Percentiles rank a stretch among this genome's conserved stretches.
phyloP scores from a whole-genome alignment of 2,888 invertebrate species.

The Prenolepis imparis region DNA sequence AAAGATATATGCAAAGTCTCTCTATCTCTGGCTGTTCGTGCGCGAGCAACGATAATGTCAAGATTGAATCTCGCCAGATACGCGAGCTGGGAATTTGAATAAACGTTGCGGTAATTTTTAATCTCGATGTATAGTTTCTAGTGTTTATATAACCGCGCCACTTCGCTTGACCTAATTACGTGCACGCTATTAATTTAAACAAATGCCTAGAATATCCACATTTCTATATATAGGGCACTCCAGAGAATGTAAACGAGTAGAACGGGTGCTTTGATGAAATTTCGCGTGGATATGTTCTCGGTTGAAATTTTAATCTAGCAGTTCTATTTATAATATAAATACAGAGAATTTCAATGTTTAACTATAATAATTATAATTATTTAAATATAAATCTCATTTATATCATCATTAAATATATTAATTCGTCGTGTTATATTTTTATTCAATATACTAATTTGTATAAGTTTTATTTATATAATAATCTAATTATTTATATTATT shows the following conservation, averaged over 20 bases:
- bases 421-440: no score
- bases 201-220: not conserved
- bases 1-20: not conserved
- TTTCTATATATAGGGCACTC: not conserved
- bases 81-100: not conserved
- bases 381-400: not conserved
- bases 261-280: not conserved
- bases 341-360: not conserved
- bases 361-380: not conserved
- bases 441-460: no score
- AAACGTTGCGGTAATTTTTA: constrained; percentile 9
- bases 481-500: no score
- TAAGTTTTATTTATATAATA: no score
- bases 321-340: not conserved
- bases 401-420: not conserved
- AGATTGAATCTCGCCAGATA: not conserved
- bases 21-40: not conserved
- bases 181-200: constrained; percentile 34
- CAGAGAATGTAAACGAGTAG: not conserved
- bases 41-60: not conserved
- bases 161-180: constrained; percentile 7
- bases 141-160: not conserved
- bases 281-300: constrained; percentile 4
- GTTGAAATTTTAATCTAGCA: not conserved
- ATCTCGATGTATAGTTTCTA: not conserved